Percentiles rank a stretch among this genome's conserved stretches.
Evolutionary conservation across 2,797 vertebrate species (phyloP).

Genomic region (Bucorvus abyssinicus): DNA sequence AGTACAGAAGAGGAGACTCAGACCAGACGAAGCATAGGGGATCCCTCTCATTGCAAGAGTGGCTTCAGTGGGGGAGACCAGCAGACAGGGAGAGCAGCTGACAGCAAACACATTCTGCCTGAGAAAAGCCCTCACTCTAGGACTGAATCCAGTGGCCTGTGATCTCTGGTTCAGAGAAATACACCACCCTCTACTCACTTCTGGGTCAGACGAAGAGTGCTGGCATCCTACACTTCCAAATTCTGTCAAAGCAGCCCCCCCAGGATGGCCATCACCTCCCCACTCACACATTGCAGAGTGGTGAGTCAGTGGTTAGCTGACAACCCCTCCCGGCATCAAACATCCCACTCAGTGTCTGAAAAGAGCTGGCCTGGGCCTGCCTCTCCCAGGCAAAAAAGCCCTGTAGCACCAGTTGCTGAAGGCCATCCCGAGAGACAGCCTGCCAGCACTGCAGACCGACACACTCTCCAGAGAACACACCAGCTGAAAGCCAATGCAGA

Average conservation of each 20-base stretch:
- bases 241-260: background rate
- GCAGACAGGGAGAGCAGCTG: background rate
- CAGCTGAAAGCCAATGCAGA: background rate
- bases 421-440: background rate
- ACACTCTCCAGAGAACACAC: background rate
- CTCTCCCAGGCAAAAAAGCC: background rate
- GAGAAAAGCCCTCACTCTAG: background rate
- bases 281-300: background rate
- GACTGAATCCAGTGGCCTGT: background rate
- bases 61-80: background rate
- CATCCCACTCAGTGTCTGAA: background rate
- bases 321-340: background rate
- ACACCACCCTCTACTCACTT: background rate
- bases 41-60: background rate
- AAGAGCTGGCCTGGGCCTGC: background rate
- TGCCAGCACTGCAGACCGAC: background rate
- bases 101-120: background rate
- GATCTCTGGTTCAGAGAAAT: background rate
- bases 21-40: background rate
- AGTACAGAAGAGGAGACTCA: background rate
- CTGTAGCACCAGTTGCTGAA: background rate
- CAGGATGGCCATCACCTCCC: background rate
- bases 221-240: background rate
- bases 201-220: background rate
- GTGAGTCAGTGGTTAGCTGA: background rate